Evolutionary conservation across 1,140 invertebrate species (phyloP), one percentile per base, ranked within the genome.

Genomic region (Lanistes nyassanus): DNA sequence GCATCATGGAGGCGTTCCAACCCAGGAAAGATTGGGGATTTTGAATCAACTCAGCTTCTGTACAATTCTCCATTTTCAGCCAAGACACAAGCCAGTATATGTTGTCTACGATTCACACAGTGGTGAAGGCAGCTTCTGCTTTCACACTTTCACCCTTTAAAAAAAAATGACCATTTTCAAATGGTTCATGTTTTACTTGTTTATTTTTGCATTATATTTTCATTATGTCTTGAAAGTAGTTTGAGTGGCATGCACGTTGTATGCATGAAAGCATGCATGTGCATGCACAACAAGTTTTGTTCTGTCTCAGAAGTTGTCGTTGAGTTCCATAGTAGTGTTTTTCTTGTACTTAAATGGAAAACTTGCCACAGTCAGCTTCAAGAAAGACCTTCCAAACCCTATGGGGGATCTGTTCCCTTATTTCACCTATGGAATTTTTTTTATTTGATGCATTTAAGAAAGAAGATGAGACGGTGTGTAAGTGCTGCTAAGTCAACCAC

Each of bases 61-160:
- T 74, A 75, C 62, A 81, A 79, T 34, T 81, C 83, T 26, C 81
- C 82, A 2, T 82, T 82, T 75, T 81, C 81, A 16, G 75, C 77
- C 37, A 78, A 82, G 58, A 82, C 78, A 34, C 79, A 79, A 34
- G 81, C 79, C 23, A 76, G n/a, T n/a, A n/a, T n/a, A 78, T 66
- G 79, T 80, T 47, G 83, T 85, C n/a, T 85, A 85, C 31, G 83
- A 85, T 64, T 85, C 83, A 21, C 77, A 81, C 55, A 79, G 76
- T 34, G 84, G 82, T 70, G 77, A 76, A 79, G 77, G 77, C 76
- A 79, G 70, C 23, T n/a, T 60, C 9, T 60, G 56, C 56, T 60
- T 60, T 31, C 29, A n/a, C 29, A 11, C 23, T 11, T 60, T 31
- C 56, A 7, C 56, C 13, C 9, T n/a, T 60, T 11, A 1, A 11